phyloP scores from a whole-genome alignment of 2,797 vertebrate species.

The Dicrostonyx torquatus region DNA sequence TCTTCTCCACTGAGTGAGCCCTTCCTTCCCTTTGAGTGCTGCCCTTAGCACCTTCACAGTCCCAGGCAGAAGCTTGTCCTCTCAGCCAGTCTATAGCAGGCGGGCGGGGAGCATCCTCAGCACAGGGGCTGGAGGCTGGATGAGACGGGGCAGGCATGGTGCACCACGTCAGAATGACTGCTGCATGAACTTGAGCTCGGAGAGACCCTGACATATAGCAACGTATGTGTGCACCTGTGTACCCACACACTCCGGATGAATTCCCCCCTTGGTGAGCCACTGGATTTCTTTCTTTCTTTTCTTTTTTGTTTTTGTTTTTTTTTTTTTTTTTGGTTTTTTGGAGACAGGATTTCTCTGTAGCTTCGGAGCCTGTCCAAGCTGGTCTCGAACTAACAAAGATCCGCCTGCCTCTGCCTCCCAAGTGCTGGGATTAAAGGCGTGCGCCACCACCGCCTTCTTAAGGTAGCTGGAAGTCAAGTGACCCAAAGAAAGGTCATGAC shows the following conservation, averaged over 20 bases:
- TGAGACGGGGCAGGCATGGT: not conserved
- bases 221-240: not conserved
- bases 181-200: not conserved
- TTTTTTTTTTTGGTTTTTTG: too few species aligned
- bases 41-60: too few species aligned
- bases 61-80: fast-evolving
- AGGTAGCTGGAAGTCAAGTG: not conserved
- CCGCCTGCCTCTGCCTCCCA: too few species aligned
- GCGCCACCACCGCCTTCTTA: not conserved
- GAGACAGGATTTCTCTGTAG: too few species aligned
- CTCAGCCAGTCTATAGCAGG: not conserved
- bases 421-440: too few species aligned
- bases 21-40: too few species aligned
- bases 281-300: not conserved
- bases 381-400: too few species aligned
- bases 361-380: too few species aligned
- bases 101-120: fast-evolving
- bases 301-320: too few species aligned
- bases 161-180: not conserved
- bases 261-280: not conserved
- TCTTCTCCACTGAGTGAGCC: not conserved
- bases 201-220: not conserved
- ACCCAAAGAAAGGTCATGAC: conserved; percentile 34
- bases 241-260: not conserved
- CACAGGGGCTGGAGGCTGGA: not conserved